These are phyloP conservation scores for Melikaiella ostensackeni DNA, from an alignment of 2,888 invertebrate species.

Conservation along the genomic window DNA sequence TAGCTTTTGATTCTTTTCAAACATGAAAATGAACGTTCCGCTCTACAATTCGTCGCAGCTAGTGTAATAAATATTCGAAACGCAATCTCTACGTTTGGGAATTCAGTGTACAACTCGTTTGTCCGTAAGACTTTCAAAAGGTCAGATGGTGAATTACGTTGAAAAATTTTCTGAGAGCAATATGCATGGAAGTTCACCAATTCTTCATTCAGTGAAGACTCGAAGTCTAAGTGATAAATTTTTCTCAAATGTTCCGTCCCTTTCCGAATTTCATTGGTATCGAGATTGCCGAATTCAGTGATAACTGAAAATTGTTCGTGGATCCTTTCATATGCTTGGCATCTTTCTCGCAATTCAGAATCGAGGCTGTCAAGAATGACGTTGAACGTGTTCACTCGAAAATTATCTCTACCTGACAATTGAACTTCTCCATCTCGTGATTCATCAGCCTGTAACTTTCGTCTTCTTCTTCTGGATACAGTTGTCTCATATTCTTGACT, in stretches of 20 bases:
- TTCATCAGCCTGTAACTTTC: background rate
- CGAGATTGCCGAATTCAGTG: slow-evolving; percentile 12
- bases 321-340: slow-evolving; percentile 1
- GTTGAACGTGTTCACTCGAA: slow-evolving; percentile 35
- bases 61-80: too few species aligned
- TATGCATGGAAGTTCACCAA: slow-evolving; percentile 17
- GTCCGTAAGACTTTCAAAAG: too few species aligned
- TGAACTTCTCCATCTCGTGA: slow-evolving; percentile 36
- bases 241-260: slow-evolving; percentile 1
- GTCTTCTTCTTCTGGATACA: too few species aligned
- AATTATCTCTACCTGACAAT: slow-evolving; percentile 32
- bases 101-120: too few species aligned
- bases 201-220: slow-evolving; percentile 24
- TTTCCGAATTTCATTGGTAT: background rate
- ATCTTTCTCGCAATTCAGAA: slow-evolving; percentile 34
- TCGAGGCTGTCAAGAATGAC: slow-evolving; percentile 38
- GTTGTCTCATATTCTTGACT: too few species aligned
- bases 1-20: background rate
- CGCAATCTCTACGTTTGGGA: too few species aligned
- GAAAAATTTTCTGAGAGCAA: too few species aligned
- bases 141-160: too few species aligned
- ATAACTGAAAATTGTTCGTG: too few species aligned
- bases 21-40: background rate
- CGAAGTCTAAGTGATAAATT: slow-evolving; percentile 1
- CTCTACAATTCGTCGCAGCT: background rate